Evolutionary conservation across 2,888 invertebrate species (phyloP), one percentile per base, ranked within the genome.

Genomic region (Marasmarcha lunaedactyla): DNA sequence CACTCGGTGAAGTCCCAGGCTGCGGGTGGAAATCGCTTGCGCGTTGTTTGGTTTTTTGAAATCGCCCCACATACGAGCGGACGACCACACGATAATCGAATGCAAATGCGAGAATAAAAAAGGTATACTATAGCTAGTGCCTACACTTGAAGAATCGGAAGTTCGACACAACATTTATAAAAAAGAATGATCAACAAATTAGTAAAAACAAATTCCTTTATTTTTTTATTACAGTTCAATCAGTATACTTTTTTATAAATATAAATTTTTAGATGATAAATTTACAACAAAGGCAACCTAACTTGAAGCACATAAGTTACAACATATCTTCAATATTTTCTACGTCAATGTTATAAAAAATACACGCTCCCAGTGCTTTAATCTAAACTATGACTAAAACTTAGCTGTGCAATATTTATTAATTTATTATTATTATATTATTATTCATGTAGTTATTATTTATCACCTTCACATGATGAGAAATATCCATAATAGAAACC

Each of bases 321-420:
- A 5, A 20, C 7, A 3, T 20, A 3, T 7, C 20, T 30, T 30
- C 11, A 4, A 30, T 3, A 30, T 7, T 10, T 30, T 11, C 30
- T 30, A 30, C 30, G 10, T 11, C 9, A 30, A 7, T 20, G 20
- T 30, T 76, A 81, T 69, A 81, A 81, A 81, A n/a, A 79, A 81
- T 81, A 81, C 81, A 81, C 81, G 81, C 78, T 71, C 71, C 65
- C 59, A 78, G 81, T 81, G 79, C 73, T 74, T 81, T 79, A 60
- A 59, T 54, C 63, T 69, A 66, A 52, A 51, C 58, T 65, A 64
- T 57, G 47, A 49, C 52, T 51, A 54, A 54, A 46, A 51, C 61
- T 57, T 57, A 57, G 57, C 59, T 62, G 70, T 71, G 73, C 69
- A 65, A 11, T 30, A 30, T 30, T n/a, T 46, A 54, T 48, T 52